phyloP scores from a whole-genome alignment of 1,140 invertebrate genomes.

The Lucilia cuprina region DNA sequence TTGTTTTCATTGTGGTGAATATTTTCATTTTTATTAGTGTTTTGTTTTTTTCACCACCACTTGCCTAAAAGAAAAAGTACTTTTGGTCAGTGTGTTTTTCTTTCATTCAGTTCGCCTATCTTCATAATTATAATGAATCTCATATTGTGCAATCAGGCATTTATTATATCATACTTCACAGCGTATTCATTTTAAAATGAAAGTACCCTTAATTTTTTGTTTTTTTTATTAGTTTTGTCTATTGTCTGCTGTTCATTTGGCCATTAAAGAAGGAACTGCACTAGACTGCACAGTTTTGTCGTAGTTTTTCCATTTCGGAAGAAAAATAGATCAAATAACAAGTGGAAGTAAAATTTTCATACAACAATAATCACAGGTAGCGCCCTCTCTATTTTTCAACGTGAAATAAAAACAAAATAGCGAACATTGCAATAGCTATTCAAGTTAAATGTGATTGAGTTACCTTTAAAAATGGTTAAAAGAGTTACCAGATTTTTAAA shows the following conservation, averaged over 20 bases:
- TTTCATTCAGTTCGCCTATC: background rate
- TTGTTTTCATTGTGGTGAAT: background rate
- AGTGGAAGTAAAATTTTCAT: slow-evolving; percentile 3
- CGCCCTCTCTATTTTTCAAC: background rate
- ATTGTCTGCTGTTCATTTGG: too few species aligned
- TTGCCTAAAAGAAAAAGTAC: slow-evolving; percentile 25
- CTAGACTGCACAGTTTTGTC: background rate
- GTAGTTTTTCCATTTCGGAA: background rate
- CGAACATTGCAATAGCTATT: background rate
- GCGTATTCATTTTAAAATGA: background rate
- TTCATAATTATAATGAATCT: background rate
- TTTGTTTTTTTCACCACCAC: background rate
- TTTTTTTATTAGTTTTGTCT: background rate
- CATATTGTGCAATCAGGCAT: slow-evolving; percentile 25
- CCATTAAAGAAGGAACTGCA: too few species aligned
- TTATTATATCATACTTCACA: slow-evolving; percentile 18
- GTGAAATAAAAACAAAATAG: background rate
- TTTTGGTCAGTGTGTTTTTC: background rate
- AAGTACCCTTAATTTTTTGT: slow-evolving; percentile 18
- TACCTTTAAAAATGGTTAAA: background rate
- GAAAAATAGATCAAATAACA: slow-evolving; percentile 21
- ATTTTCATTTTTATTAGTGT: background rate
- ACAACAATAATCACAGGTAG: slow-evolving; percentile 8
- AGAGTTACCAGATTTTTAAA: background rate
- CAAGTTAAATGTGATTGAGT: background rate